phyloP scores from a whole-genome alignment of 2,113 vertebrate genomes.

The Mohoua ochrocephala region DNA sequence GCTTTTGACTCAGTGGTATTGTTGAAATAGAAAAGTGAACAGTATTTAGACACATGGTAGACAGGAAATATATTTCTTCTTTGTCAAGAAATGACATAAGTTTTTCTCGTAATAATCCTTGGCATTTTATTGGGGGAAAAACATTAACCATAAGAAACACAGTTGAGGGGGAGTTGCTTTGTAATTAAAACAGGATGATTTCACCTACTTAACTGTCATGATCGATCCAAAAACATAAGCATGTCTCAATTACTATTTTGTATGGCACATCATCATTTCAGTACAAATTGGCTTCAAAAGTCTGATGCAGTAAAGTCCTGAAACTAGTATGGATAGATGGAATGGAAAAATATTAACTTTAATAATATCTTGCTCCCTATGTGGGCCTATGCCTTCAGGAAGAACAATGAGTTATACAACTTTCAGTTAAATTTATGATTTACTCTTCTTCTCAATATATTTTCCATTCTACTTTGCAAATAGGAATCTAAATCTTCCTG shows the following conservation, averaged over 20 bases:
- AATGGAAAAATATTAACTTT: background rate
- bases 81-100: background rate
- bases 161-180: background rate
- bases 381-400: background rate
- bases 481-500: background rate
- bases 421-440: background rate
- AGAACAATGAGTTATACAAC: background rate
- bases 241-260: background rate
- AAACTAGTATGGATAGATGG: background rate
- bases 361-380: background rate
- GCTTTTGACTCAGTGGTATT: background rate
- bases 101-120: background rate
- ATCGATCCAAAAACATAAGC: background rate
- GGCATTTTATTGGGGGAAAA: background rate
- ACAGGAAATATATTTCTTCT: slow-evolving; percentile 6
- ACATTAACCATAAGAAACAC: background rate
- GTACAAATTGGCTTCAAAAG: background rate
- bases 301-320: background rate
- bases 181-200: slow-evolving; percentile 45
- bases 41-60: background rate
- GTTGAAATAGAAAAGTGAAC: background rate
- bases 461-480: background rate
- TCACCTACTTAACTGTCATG: slow-evolving; percentile 27
- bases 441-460: background rate
- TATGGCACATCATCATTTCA: slow-evolving; percentile 1